phyloP scores from a whole-genome alignment of 1,140 invertebrate species.

The Zophobas atratus region DNA sequence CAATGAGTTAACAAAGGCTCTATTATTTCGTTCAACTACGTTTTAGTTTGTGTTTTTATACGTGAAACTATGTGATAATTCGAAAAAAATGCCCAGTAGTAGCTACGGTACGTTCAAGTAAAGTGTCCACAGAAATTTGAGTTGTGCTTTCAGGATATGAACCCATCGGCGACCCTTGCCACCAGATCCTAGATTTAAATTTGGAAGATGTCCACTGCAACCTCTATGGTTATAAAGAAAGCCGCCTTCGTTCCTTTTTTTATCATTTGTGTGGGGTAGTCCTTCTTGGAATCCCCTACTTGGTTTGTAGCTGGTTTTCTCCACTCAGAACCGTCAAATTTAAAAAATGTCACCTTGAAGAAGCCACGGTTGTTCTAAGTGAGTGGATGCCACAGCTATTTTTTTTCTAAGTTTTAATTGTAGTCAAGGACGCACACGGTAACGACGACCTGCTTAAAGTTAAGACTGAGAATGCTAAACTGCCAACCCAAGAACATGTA shows the following conservation, averaged over 20 bases:
- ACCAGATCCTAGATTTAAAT: constrained; percentile 14
- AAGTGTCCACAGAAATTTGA: too few species aligned
- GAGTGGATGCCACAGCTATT: constrained; percentile 57
- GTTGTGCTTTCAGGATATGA: constrained; percentile 56
- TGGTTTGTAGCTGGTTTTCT: constrained; percentile 70
- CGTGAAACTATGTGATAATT: too few species aligned
- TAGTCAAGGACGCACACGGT: constrained; percentile 70
- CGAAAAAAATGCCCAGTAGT: too few species aligned
- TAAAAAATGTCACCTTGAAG: constrained; percentile 70
- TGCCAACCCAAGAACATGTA: constrained; percentile 68
- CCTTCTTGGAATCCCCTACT: constrained; percentile 71
- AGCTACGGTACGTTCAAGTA: too few species aligned
- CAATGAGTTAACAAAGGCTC: too few species aligned
- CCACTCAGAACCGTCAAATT: constrained; percentile 69
- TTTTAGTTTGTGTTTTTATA: too few species aligned
- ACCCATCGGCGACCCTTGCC: constrained; percentile 49
- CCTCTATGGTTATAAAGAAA: constrained; percentile 67
- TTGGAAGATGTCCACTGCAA: constrained; percentile 10
- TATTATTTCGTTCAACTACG: too few species aligned
- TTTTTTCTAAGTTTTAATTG: constrained; percentile 58
- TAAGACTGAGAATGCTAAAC: constrained; percentile 67
- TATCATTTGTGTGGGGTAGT: constrained; percentile 69
- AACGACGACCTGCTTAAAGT: constrained; percentile 67
- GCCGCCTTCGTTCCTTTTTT: constrained; percentile 66
- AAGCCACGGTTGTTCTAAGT: constrained; percentile 71